These are phyloP conservation scores for Urocyon cinereoargenteus DNA, from an alignment of 2,797 vertebrate species.

Conservation along the genomic window DNA sequence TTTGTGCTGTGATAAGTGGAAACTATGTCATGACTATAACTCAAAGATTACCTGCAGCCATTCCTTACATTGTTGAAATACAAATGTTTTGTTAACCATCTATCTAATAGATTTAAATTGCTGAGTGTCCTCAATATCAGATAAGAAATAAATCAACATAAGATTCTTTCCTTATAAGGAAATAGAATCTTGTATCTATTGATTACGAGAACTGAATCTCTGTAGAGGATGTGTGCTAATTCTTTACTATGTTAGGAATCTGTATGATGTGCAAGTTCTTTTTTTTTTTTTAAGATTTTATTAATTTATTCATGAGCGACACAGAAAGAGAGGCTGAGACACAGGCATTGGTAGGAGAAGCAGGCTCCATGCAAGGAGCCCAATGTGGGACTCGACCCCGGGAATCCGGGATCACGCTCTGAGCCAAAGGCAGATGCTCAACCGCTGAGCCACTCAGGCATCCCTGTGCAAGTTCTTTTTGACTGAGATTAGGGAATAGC, in stretches of 20 bases:
- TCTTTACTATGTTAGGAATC: neutral
- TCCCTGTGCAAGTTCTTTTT: neutral
- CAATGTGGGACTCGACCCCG: no score
- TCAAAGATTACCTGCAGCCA: constrained; percentile 30
- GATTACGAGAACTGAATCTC: neutral
- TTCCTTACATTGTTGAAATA: constrained; percentile 30
- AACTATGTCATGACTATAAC: neutral
- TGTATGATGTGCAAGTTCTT: neutral
- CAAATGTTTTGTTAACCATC: constrained; percentile 18
- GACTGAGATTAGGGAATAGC: neutral
- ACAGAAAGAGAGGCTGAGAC: no score
- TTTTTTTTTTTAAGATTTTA: neutral
- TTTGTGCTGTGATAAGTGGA: constrained; percentile 55
- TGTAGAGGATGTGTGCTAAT: neutral
- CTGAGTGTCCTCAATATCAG: neutral
- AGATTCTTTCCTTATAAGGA: neutral
- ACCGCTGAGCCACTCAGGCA: no score
- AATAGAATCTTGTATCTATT: constrained; percentile 6
- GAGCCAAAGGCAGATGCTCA: no score
- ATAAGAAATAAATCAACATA: neutral
- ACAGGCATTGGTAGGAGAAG: no score
- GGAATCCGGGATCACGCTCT: no score
- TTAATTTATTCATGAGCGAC: no score
- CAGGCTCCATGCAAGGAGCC: no score
- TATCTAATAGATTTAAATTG: constrained; percentile 14